Conservation (phyloP, 2,888 invertebrate species). For the Cephus nigrinus region DNA sequence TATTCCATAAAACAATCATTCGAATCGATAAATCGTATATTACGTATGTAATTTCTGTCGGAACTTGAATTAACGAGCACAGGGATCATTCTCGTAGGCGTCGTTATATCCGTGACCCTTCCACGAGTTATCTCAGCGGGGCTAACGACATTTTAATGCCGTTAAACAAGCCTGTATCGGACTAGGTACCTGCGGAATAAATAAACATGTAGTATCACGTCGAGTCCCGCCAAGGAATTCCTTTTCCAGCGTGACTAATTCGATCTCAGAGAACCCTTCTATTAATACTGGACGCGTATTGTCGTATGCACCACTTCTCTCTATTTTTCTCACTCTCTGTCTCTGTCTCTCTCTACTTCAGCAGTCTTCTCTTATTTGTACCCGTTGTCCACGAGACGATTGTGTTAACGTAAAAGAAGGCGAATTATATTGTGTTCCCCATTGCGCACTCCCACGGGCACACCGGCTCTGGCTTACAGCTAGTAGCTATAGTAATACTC, state of each 20-base stretch:
- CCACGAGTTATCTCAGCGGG: not conserved
- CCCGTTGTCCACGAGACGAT: not conserved
- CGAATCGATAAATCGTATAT: not conserved
- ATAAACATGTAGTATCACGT: not conserved
- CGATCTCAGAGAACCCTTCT: not conserved
- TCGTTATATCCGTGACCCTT: not conserved
- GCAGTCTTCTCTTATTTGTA: constrained; percentile 2
- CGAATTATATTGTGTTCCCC: not conserved
- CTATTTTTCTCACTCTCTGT: not conserved
- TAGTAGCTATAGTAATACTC: constrained; percentile 1
- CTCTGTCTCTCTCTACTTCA: not conserved
- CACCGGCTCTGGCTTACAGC: not conserved
- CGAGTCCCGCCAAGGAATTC: not conserved
- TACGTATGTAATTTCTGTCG: not conserved
- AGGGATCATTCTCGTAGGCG: not conserved
- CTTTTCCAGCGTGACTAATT: not conserved
- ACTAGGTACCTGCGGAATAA: not conserved
- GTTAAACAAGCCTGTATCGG: not conserved
- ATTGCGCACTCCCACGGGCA: not conserved
- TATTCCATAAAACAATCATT: not conserved
- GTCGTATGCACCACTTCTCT: not conserved
- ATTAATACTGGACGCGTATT: not conserved
- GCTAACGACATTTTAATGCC: not conserved
- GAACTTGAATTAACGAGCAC: not conserved
- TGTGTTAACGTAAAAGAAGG: not conserved